Conservation (phyloP, 2,797 vertebrate genomes). For the Hippopotamyrus pictus region DNA sequence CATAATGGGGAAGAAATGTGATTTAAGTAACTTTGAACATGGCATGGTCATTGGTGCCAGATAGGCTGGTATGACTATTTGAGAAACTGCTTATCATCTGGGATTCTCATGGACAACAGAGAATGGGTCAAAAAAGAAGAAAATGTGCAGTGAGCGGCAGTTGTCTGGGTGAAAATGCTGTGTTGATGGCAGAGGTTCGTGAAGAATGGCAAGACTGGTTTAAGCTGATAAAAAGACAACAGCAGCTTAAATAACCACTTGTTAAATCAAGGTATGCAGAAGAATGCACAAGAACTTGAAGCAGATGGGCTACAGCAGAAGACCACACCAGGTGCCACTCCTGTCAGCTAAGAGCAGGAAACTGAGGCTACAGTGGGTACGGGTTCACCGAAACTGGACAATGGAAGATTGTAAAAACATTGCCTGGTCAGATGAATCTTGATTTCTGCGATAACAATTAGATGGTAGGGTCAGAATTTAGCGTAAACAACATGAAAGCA, state of each 20-base stretch:
- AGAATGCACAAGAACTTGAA: not conserved
- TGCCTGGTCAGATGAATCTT: not conserved
- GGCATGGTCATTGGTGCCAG: not conserved
- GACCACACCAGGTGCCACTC: not conserved
- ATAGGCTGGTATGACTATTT: not conserved
- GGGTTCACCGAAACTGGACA: not conserved
- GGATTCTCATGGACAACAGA: not conserved
- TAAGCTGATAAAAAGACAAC: not conserved
- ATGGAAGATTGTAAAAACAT: not conserved
- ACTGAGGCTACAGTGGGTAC: not conserved
- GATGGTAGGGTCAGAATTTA: constrained; percentile 31
- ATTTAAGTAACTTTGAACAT: not conserved
- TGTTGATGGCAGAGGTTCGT: not conserved
- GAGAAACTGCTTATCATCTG: not conserved
- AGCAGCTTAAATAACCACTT: not conserved
- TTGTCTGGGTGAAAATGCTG: not conserved
- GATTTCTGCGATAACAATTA: constrained; percentile 20
- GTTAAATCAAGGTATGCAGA: not conserved
- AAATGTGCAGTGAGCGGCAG: not conserved
- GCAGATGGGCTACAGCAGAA: not conserved
- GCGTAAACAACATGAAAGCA: constrained; percentile 31
- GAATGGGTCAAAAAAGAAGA: not conserved
- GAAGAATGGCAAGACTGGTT: not conserved
- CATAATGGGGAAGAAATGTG: not conserved
- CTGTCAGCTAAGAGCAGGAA: not conserved